Percentiles rank a stretch among this genome's conserved stretches.
Evolutionary conservation across 2,113 vertebrate genomes (phyloP).

Genomic region (Coryphaenoides rupestris): DNA sequence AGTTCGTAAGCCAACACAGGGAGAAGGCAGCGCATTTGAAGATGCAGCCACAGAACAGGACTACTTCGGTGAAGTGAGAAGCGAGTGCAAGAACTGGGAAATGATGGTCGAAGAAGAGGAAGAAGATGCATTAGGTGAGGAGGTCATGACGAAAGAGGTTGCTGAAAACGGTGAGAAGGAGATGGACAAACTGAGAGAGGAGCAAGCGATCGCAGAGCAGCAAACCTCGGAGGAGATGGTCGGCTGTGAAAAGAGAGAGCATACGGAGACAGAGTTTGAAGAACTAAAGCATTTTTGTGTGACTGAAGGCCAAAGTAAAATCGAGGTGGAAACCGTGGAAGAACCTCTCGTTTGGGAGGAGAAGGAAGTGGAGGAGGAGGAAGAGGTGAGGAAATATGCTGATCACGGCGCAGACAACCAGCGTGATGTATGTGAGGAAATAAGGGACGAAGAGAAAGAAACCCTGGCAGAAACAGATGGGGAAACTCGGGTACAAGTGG

Average conservation of each 20-base stretch:
- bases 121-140: conserved; percentile 12
- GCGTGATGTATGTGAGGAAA: conserved; percentile 21
- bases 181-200: conserved; percentile 6
- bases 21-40: conserved; percentile 1
- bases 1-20: background rate
- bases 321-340: background rate
- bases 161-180: conserved; percentile 4
- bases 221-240: background rate
- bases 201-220: conserved; percentile 9
- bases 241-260: background rate
- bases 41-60: background rate
- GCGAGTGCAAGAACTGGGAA: conserved; percentile 41
- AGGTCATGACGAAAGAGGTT: background rate
- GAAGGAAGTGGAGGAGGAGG: conserved; percentile 4
- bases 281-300: background rate
- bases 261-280: background rate
- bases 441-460: background rate
- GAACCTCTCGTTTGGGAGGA: conserved; percentile 4
- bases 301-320: background rate
- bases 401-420: conserved; percentile 1
- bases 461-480: background rate
- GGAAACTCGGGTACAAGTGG: background rate
- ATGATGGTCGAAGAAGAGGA: conserved; percentile 54
- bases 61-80: background rate
- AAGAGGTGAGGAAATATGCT: conserved; percentile 2